A percentile compares a stretch with the other conserved stretches of the same genome.
phyloP scores from a whole-genome alignment of 2,888 invertebrate species.

The Cerceris rybyensis region DNA sequence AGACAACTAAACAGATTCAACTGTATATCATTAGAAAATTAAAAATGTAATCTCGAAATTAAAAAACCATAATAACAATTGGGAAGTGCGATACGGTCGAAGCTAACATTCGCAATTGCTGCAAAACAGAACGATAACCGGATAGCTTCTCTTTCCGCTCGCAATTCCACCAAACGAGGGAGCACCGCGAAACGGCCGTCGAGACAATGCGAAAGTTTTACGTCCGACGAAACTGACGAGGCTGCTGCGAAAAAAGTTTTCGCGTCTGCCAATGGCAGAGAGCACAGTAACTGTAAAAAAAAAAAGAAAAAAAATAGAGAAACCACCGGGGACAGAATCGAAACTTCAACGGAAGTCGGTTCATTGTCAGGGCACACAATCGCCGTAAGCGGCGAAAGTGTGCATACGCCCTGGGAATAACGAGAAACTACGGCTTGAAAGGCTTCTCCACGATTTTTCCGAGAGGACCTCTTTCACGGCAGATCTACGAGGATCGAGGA shows the following conservation, averaged over 20 bases:
- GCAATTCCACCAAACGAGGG: slow-evolving; percentile 40
- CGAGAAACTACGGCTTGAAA: slow-evolving; percentile 18
- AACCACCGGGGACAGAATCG: slow-evolving; percentile 50
- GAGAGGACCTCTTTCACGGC: background rate
- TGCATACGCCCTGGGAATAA: slow-evolving; percentile 41
- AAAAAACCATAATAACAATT: too few species aligned
- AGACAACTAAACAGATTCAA: too few species aligned
- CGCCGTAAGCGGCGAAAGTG: slow-evolving; percentile 33
- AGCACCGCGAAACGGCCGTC: slow-evolving; percentile 27
- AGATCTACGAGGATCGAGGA: too few species aligned
- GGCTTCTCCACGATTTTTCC: background rate
- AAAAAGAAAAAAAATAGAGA: slow-evolving; percentile 15
- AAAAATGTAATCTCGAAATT: too few species aligned
- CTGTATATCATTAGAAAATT: too few species aligned
- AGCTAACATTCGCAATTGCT: slow-evolving; percentile 26
- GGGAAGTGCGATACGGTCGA: too few species aligned
- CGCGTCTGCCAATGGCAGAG: slow-evolving; percentile 37
- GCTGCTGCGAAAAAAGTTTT: slow-evolving; percentile 56
- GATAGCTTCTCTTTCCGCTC: slow-evolving; percentile 12
- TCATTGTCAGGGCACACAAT: slow-evolving; percentile 48
- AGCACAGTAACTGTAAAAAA: background rate
- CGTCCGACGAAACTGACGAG: slow-evolving; percentile 50
- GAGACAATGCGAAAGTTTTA: slow-evolving; percentile 68
- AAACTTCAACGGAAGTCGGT: slow-evolving; percentile 47
- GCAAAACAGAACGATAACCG: slow-evolving; percentile 34